A percentile compares a stretch with the other conserved stretches of the same genome.
Conservation (phyloP, 2,888 invertebrate species). For the Apoda limacodes region DNA sequence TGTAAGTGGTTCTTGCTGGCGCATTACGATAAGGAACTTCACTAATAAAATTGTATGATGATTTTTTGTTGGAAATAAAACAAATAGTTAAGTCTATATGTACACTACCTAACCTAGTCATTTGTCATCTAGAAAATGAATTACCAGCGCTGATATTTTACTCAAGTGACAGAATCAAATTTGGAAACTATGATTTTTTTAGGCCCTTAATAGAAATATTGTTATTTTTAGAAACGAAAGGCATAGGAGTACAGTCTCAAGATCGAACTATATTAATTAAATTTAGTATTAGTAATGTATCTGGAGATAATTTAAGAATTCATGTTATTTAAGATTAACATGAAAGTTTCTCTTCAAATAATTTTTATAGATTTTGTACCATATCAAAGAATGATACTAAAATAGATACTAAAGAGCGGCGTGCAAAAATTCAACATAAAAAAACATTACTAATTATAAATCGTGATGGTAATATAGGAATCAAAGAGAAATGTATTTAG, state of each 20-base stretch:
- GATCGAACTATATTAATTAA: conserved; percentile 4
- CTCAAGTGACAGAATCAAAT: conserved; percentile 11
- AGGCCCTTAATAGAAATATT: conserved; percentile 16
- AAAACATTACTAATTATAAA: conserved; percentile 5
- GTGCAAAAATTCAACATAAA: conserved; percentile 1
- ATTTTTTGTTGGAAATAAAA: conserved; percentile 21
- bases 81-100: conserved; percentile 23
- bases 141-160: conserved; percentile 17
- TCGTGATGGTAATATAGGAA: conserved; percentile 11
- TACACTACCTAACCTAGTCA: conserved; percentile 17
- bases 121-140: conserved; percentile 17
- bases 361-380: conserved; percentile 26
- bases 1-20: not conserved
- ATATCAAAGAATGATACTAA: conserved; percentile 11
- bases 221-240: conserved; percentile 4
- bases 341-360: conserved; percentile 23
- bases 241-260: conserved; percentile 1
- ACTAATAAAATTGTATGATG: conserved; percentile 5
- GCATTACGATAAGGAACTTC: not conserved
- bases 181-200: conserved; percentile 7
- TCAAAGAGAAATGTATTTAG: conserved; percentile 24
- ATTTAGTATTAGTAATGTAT: conserved; percentile 18
- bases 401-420: conserved; percentile 3
- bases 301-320: conserved; percentile 26
- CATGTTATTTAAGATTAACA: conserved; percentile 22